These are phyloP conservation scores for Apamea monoglypha DNA, from an alignment of 2,888 invertebrate genomes.

Conservation along the genomic window DNA sequence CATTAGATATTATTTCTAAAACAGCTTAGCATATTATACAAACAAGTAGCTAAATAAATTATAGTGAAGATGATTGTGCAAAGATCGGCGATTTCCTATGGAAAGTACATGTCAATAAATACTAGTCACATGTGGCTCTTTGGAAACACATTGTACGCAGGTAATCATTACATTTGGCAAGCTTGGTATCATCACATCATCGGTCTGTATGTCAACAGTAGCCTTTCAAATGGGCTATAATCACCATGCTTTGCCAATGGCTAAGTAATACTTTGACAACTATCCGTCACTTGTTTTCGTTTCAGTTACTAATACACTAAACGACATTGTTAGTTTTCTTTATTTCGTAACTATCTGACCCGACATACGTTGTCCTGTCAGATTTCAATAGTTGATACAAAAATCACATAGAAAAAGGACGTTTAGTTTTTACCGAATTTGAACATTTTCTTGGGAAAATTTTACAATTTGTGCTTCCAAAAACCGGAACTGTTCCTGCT, in stretches of 20 bases:
- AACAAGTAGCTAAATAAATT: background rate
- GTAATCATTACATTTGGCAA: conserved; percentile 31
- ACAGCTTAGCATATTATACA: background rate
- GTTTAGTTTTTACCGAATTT: no score
- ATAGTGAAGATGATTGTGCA: background rate
- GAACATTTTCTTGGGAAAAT: no score
- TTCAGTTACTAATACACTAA: no score
- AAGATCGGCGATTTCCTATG: conserved; percentile 1
- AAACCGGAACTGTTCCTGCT: no score
- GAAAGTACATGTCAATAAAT: conserved; percentile 3
- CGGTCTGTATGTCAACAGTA: background rate
- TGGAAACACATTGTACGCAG: background rate
- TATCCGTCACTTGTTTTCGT: background rate
- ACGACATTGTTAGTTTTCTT: no score
- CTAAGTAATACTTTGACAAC: background rate
- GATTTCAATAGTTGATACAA: no score
- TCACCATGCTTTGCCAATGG: background rate
- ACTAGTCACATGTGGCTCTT: background rate
- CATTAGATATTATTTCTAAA: background rate
- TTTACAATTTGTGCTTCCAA: no score
- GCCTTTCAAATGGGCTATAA: background rate
- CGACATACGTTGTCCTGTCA: no score
- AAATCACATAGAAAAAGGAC: no score
- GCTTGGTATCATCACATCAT: background rate
- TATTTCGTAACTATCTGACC: no score